phyloP scores from a whole-genome alignment of 1,140 invertebrate genomes.

The Lethrus apterus region DNA sequence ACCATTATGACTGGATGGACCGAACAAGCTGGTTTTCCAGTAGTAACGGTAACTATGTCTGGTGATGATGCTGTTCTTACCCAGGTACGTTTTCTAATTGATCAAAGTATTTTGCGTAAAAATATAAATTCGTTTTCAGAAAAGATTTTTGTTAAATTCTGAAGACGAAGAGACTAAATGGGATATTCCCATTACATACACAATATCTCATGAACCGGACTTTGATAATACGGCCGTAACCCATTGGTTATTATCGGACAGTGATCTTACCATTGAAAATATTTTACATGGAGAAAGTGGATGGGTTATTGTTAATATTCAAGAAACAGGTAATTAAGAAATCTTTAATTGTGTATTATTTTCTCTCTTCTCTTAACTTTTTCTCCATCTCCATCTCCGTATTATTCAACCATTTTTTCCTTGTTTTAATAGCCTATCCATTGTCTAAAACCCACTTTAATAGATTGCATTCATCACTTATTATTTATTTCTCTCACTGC shows the following conservation, averaged over 20 bases:
- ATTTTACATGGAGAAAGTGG: constrained; percentile 28
- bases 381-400: too few species aligned
- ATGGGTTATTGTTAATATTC: constrained; percentile 62
- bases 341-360: too few species aligned
- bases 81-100: constrained; percentile 44
- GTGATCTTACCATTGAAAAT: constrained; percentile 24
- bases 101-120: neutral
- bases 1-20: constrained; percentile 64
- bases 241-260: constrained; percentile 38
- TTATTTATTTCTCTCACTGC: too few species aligned
- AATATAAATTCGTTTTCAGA: constrained; percentile 15
- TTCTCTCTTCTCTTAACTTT: too few species aligned
- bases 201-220: constrained; percentile 41
- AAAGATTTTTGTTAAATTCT: constrained; percentile 20
- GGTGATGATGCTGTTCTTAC: constrained; percentile 40
- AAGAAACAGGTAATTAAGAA: constrained; percentile 53
- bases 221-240: constrained; percentile 49
- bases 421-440: too few species aligned
- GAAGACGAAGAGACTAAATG: constrained; percentile 35
- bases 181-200: constrained; percentile 56
- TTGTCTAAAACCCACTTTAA: too few species aligned
- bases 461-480: too few species aligned
- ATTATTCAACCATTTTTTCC: too few species aligned
- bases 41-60: constrained; percentile 50
- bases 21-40: constrained; percentile 65